A percentile compares a stretch with the other conserved stretches of the same genome.
These are phyloP conservation scores for Brienomyrus brachyistius DNA, from an alignment of 2,113 vertebrate genomes.

Conservation along the genomic window DNA sequence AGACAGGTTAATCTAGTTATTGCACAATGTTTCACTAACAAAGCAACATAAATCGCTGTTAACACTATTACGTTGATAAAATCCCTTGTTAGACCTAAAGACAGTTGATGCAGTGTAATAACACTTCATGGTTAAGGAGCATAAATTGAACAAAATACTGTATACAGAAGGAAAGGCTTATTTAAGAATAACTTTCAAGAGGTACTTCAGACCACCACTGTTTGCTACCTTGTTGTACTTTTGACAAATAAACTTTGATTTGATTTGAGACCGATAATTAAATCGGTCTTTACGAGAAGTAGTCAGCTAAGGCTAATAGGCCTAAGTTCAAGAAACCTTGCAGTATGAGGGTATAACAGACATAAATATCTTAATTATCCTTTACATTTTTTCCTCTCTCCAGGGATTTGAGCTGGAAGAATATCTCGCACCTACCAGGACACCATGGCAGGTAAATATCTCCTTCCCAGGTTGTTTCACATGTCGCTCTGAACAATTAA, in stretches of 20 bases:
- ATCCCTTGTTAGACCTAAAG: not conserved
- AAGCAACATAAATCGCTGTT: not conserved
- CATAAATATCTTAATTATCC: not conserved
- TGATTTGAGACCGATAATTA: not conserved
- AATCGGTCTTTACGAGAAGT: not conserved
- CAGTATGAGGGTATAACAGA: not conserved
- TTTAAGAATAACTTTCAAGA: not conserved
- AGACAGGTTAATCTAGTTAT: not conserved
- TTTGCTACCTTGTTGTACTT: not conserved
- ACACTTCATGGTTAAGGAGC: not conserved
- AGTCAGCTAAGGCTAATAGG: not conserved
- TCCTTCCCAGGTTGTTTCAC: not conserved
- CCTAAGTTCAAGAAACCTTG: not conserved
- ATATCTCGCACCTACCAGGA: constrained; percentile 32
- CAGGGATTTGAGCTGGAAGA: constrained; percentile 48
- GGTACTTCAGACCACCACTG: not conserved
- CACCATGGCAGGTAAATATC: constrained; percentile 71
- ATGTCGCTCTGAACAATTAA: not conserved
- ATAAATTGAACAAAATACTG: not conserved
- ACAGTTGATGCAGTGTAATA: not conserved
- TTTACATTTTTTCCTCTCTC: not conserved
- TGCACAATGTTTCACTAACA: not conserved
- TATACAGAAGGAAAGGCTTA: not conserved
- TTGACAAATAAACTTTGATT: not conserved
- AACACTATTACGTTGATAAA: not conserved